Percentiles rank a stretch among this genome's conserved stretches.
These are phyloP conservation scores for Pavo muticus DNA, from an alignment of 2,113 vertebrate genomes.

Conservation along the genomic window DNA sequence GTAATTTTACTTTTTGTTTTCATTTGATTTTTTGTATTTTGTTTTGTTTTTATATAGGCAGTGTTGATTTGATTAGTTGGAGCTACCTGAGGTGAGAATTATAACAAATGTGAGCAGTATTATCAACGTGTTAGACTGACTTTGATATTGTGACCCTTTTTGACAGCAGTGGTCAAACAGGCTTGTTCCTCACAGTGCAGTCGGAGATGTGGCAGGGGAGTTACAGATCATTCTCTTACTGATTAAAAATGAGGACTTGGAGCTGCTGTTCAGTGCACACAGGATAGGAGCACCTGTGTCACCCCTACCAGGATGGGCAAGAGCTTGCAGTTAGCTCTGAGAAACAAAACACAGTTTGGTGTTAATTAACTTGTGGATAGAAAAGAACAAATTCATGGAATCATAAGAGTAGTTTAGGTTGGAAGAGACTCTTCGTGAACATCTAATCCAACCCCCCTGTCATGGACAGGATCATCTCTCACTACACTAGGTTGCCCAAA, in stretches of 20 bases:
- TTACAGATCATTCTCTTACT: neutral
- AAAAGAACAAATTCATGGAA: neutral
- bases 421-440: neutral
- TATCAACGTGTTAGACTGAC: accelerated
- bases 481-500: neutral
- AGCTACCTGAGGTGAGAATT: neutral
- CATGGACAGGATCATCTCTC: neutral
- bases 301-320: neutral
- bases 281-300: neutral
- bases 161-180: neutral
- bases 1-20: neutral
- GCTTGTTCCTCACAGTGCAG: neutral
- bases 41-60: neutral
- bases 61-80: neutral
- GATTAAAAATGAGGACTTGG: neutral
- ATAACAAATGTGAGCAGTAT: neutral
- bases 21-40: neutral
- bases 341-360: neutral
- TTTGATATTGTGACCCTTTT: accelerated
- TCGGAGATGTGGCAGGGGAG: neutral
- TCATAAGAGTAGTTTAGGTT: neutral
- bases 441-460: neutral
- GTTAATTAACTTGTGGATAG: neutral
- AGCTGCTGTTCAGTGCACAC: neutral
- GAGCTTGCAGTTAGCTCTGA: neutral